These are phyloP conservation scores for Aricia agestis DNA, from an alignment of 1,140 invertebrate genomes.

Conservation along the genomic window DNA sequence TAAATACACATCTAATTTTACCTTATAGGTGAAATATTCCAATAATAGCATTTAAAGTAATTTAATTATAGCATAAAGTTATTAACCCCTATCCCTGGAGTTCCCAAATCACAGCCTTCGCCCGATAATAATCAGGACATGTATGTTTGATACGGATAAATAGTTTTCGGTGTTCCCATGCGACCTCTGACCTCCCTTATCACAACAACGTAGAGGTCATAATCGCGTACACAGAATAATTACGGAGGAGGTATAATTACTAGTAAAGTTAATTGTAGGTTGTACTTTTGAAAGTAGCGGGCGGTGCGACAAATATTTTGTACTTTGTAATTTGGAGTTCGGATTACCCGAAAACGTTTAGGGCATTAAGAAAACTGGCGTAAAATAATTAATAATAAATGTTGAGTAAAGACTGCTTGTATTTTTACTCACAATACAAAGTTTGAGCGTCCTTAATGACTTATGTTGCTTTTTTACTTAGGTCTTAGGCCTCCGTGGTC, in stretches of 20 bases:
- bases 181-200: constrained; percentile 37
- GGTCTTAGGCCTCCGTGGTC: too few species aligned
- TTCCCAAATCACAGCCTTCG: constrained; percentile 57
- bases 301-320: constrained; percentile 18
- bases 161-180: constrained; percentile 63
- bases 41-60: background rate
- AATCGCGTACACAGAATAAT: constrained; percentile 37
- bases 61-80: background rate
- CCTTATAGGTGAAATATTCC: background rate
- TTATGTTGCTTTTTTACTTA: too few species aligned
- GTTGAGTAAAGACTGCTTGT: too few species aligned
- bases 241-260: constrained; percentile 66
- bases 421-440: too few species aligned
- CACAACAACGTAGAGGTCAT: constrained; percentile 25
- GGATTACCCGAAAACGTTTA: too few species aligned
- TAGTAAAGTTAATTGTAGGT: constrained; percentile 22
- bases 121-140: constrained; percentile 60
- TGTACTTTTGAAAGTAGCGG: constrained; percentile 18
- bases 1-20: too few species aligned
- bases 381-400: too few species aligned
- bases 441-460: too few species aligned
- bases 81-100: background rate
- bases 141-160: constrained; percentile 62
- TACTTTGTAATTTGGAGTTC: background rate
- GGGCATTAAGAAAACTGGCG: too few species aligned